Evolutionary conservation across 2,888 invertebrate genomes (phyloP).

Genomic region (Drosophila merina): DNA sequence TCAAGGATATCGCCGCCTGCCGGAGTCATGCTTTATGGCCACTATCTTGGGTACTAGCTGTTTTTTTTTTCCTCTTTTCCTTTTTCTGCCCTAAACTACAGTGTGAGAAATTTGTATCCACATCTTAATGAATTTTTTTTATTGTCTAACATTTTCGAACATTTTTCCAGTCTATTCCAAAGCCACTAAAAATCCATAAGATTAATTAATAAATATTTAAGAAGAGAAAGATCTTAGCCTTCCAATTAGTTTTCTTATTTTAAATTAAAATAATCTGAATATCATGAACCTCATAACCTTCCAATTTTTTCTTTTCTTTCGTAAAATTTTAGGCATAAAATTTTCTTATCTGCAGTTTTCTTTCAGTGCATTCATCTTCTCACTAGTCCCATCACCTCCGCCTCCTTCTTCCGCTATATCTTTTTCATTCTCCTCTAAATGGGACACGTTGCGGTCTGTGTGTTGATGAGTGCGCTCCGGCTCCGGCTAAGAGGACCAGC

Average conservation of each 20-base stretch:
- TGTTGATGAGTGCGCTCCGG: constrained; percentile 63
- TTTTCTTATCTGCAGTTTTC: neutral
- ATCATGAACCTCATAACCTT: no score
- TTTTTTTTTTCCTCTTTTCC: constrained; percentile 17
- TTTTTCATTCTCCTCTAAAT: constrained; percentile 63
- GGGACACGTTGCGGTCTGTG: constrained; percentile 77
- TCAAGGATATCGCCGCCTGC: constrained; percentile 70
- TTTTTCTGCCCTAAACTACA: constrained; percentile 16
- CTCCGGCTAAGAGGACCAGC: constrained; percentile 66
- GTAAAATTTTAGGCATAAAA: no score
- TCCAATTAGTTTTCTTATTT: no score
- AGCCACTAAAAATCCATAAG: no score
- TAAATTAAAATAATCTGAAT: no score
- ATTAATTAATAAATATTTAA: neutral
- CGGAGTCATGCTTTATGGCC: constrained; percentile 68
- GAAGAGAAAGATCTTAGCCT: no score
- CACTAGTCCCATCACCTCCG: constrained; percentile 45
- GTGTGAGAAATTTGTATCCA: neutral
- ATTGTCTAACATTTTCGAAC: no score
- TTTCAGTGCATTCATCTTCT: constrained; percentile 48
- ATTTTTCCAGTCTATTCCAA: no score
- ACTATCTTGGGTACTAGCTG: constrained; percentile 30
- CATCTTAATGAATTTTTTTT: no score
- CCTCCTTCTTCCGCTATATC: constrained; percentile 29
- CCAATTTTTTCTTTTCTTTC: no score